A percentile compares a stretch with the other conserved stretches of the same genome.
Conservation (phyloP, 2,888 invertebrate genomes). For the Tineola bisselliella region DNA sequence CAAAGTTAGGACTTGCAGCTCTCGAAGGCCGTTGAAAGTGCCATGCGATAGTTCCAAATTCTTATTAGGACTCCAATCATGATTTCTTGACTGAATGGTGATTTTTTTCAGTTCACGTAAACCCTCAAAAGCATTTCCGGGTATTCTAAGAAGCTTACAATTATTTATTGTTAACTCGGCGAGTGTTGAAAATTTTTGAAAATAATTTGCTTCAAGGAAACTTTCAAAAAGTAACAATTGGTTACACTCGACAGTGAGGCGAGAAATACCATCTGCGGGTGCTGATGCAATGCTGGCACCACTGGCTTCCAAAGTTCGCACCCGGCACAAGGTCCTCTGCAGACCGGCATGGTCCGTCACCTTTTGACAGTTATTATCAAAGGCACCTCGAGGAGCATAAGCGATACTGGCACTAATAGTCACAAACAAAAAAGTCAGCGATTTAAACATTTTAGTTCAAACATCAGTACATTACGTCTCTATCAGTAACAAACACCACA, state of each 20-base stretch:
- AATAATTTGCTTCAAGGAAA: constrained; percentile 76
- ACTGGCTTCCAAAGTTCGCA: constrained; percentile 76
- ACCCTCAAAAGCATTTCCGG: constrained; percentile 82
- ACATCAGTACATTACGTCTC: constrained; percentile 47
- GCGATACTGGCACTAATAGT: constrained; percentile 60
- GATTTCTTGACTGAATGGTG: constrained; percentile 80
- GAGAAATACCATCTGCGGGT: constrained; percentile 75
- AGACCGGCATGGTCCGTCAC: constrained; percentile 44
- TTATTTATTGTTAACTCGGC: constrained; percentile 78
- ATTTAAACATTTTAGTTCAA: constrained; percentile 59
- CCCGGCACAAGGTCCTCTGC: constrained; percentile 70
- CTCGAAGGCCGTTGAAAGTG: constrained; percentile 80
- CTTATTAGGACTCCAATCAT: constrained; percentile 79
- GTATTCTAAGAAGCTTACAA: constrained; percentile 83
- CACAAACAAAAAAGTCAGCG: constrained; percentile 61
- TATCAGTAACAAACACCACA: constrained; percentile 9
- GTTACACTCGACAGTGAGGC: constrained; percentile 79
- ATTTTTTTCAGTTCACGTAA: constrained; percentile 83
- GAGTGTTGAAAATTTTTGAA: constrained; percentile 78
- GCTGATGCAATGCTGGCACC: constrained; percentile 71
- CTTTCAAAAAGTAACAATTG: constrained; percentile 83
- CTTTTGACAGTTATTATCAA: constrained; percentile 43
- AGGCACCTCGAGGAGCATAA: constrained; percentile 47
- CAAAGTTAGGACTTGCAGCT: constrained; percentile 80
- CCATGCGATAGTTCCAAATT: constrained; percentile 78